Evolutionary conservation across 2,113 vertebrate species (phyloP).

Genomic region (Macquaria australasica): DNA sequence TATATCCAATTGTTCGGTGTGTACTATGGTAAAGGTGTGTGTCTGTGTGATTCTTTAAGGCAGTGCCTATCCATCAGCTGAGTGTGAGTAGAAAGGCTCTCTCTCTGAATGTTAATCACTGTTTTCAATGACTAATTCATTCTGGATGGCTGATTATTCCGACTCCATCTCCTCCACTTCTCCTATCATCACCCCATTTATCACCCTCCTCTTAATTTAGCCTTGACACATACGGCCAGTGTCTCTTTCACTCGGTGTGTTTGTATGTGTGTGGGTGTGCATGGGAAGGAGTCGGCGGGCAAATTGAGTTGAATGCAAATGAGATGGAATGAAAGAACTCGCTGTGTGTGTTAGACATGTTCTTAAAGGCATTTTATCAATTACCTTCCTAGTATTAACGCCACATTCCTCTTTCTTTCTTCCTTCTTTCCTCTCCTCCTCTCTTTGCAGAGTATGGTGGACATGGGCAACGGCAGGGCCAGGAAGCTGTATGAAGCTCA

Average conservation of each 20-base stretch:
- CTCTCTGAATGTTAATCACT: conserved; percentile 81
- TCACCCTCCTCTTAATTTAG: conserved; percentile 77
- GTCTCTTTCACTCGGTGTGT: conserved; percentile 36
- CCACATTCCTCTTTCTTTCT: neutral
- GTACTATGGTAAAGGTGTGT: conserved; percentile 1
- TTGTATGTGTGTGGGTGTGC: conserved; percentile 5
- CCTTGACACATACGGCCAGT: conserved; percentile 54
- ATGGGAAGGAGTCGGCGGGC: neutral
- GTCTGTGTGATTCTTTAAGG: conserved; percentile 35
- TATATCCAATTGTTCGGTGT: conserved; percentile 27
- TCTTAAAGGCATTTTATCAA: neutral
- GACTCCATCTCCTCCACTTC: conserved; percentile 64
- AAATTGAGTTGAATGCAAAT: conserved; percentile 59
- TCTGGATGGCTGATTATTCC: conserved; percentile 82
- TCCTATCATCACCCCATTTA: conserved; percentile 73
- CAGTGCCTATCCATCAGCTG: conserved; percentile 57
- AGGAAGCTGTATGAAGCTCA: conserved; percentile 94
- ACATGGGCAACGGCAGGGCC: conserved; percentile 97
- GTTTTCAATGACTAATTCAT: conserved; percentile 83
- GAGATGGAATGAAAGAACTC: conserved; percentile 38
- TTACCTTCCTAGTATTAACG: neutral
- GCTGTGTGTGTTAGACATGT: conserved; percentile 24
- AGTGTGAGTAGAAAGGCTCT: conserved; percentile 60
- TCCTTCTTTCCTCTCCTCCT: neutral
- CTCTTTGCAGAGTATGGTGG: conserved; percentile 93